phyloP scores from a whole-genome alignment of 1,140 invertebrate species.

The Drosophila paulistorum region DNA sequence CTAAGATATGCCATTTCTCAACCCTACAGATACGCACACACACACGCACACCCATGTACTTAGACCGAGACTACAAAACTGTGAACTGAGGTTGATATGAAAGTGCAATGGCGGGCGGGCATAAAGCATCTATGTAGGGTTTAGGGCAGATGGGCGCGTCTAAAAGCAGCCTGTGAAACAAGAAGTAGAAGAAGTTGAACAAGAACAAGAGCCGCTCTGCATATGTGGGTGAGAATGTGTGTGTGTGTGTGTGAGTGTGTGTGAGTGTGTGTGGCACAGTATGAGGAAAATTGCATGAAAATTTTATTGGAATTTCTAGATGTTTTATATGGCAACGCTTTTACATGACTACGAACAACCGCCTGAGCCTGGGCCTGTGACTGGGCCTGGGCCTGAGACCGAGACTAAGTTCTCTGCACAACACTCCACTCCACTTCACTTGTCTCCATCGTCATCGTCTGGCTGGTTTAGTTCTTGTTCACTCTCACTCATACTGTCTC shows the following conservation, averaged over 20 bases:
- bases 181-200: constrained; percentile 10
- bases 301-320: constrained; percentile 68
- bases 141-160: constrained; percentile 19
- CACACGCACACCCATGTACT: neutral
- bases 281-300: constrained; percentile 63
- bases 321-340: constrained; percentile 64
- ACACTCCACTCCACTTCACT: no score
- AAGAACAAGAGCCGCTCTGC: constrained; percentile 31
- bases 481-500: neutral
- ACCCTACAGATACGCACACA: constrained; percentile 26
- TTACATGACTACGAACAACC: constrained; percentile 58
- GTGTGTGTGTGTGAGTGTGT: constrained; percentile 16
- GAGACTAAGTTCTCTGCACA: neutral
- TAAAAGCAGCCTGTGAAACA: constrained; percentile 22
- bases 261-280: constrained; percentile 11
- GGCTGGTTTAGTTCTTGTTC: no score
- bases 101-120: constrained; percentile 28
- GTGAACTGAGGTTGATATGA: constrained; percentile 16
- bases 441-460: no score
- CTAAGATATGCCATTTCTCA: constrained; percentile 58
- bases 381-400: constrained; percentile 21
- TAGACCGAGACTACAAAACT: neutral
- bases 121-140: constrained; percentile 42
- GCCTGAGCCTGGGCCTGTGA: constrained; percentile 48
- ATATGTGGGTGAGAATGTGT: constrained; percentile 21